phyloP scores from a whole-genome alignment of 2,888 invertebrate genomes.

The Steromphala cineraria region DNA sequence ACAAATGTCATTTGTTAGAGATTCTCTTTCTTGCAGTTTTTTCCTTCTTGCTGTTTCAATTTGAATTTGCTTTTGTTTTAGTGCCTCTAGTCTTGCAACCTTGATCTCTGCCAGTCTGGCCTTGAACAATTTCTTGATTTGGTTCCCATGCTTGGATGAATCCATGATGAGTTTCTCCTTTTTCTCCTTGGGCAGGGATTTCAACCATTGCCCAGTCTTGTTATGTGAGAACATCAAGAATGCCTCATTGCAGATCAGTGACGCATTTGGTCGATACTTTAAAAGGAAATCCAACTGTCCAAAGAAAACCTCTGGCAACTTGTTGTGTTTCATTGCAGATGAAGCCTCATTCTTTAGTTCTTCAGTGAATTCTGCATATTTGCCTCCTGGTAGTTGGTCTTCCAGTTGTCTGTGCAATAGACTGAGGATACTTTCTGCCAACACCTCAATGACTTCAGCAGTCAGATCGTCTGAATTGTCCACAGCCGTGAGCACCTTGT shows the following conservation, averaged over 20 bases:
- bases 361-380: not conserved
- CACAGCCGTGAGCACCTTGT: not conserved
- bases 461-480: not conserved
- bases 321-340: not conserved
- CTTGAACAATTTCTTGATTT: not conserved
- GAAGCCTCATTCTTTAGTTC: not conserved
- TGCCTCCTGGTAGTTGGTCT: not conserved
- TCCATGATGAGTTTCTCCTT: not conserved
- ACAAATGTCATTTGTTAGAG: not conserved
- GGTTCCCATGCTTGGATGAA: not conserved
- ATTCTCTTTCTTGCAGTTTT: not conserved
- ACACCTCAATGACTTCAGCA: not conserved
- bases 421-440: not conserved
- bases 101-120: not conserved
- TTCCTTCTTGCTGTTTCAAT: not conserved
- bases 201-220: constrained; percentile 1
- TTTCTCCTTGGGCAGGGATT: not conserved
- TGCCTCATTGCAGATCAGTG: not conserved
- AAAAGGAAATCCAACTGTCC: not conserved
- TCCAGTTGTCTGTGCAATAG: not conserved
- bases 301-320: not conserved
- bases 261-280: not conserved
- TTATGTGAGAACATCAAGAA: constrained; percentile 1
- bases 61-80: not conserved
- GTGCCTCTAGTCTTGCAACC: not conserved